Conservation (phyloP, 2,797 vertebrate species). For the Sebastes nivosus region DNA sequence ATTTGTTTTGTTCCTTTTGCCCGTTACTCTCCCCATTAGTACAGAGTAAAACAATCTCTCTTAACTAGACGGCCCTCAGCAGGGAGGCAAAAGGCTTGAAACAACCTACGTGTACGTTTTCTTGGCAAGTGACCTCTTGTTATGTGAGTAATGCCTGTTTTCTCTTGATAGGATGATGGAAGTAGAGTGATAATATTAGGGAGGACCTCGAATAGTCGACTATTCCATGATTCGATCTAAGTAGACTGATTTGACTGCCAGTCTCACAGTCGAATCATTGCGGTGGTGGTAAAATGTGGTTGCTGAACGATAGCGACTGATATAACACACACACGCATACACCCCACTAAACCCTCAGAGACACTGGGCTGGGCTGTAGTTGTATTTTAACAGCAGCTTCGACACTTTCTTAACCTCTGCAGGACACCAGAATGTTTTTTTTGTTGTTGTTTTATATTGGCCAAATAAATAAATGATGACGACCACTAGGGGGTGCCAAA, state of each 20-base stretch:
- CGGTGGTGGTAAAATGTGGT: too few species aligned
- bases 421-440: too few species aligned
- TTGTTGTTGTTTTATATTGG: too few species aligned
- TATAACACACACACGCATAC: background rate
- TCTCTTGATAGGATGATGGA: background rate
- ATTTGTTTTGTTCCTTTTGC: background rate
- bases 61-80: background rate
- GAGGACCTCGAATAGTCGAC: too few species aligned
- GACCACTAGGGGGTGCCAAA: too few species aligned
- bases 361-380: constrained; percentile 4
- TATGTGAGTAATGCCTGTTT: background rate
- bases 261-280: too few species aligned
- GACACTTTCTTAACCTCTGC: constrained; percentile 9
- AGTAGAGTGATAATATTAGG: background rate
- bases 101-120: background rate
- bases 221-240: too few species aligned
- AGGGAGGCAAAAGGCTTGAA: background rate
- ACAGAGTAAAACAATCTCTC: background rate
- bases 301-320: too few species aligned
- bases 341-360: background rate
- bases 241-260: too few species aligned
- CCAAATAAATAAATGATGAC: too few species aligned
- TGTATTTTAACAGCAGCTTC: constrained; percentile 2
- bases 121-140: background rate
- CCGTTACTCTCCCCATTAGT: background rate